Evolutionary conservation across 2,888 invertebrate species (phyloP).

Genomic region (Apodemia duryi): DNA sequence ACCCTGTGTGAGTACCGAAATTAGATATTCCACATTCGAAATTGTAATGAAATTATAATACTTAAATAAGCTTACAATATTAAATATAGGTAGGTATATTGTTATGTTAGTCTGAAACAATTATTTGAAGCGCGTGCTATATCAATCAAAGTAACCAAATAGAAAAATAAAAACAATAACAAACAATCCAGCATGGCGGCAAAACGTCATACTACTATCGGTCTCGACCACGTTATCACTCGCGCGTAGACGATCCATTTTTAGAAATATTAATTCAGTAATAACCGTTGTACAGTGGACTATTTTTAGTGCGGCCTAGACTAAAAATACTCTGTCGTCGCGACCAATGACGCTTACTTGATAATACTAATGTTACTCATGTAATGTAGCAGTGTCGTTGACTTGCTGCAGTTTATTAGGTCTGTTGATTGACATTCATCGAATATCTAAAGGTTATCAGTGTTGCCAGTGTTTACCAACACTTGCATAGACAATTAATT

Average conservation of each 20-base stretch:
- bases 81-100: too few relatives aligned
- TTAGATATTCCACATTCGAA: too few relatives aligned
- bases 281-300: constrained; percentile 63
- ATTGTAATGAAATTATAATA: too few relatives aligned
- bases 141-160: constrained; percentile 21
- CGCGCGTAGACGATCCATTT: constrained; percentile 72
- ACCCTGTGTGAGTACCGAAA: too few relatives aligned
- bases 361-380: constrained; percentile 69
- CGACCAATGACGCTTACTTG: constrained; percentile 69
- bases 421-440: constrained; percentile 43
- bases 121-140: background rate
- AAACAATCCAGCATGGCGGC: constrained; percentile 53
- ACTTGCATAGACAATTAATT: constrained; percentile 33
- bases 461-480: constrained; percentile 31
- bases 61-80: too few relatives aligned
- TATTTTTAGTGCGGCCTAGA: constrained; percentile 77
- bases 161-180: constrained; percentile 46
- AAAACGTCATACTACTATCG: constrained; percentile 62
- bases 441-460: constrained; percentile 37
- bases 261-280: constrained; percentile 80
- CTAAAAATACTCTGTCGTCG: constrained; percentile 69
- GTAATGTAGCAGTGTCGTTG: constrained; percentile 65
- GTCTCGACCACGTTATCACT: constrained; percentile 66
- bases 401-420: constrained; percentile 65
- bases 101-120: background rate